A percentile compares a stretch with the other conserved stretches of the same genome.
Conservation (phyloP, 2,888 invertebrate species). For the Serripes groenlandicus region DNA sequence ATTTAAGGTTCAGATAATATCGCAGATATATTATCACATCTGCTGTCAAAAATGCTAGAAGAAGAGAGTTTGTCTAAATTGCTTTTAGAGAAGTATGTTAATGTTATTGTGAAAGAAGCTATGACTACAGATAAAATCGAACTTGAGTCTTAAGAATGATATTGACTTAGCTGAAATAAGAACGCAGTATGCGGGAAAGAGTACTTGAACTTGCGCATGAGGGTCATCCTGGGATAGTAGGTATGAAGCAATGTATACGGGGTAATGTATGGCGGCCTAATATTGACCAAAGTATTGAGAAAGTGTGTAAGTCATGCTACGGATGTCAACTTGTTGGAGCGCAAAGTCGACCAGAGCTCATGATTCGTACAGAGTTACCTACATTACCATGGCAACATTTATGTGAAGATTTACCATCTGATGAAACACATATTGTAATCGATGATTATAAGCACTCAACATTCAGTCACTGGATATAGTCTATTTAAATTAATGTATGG, state of each 20-base stretch:
- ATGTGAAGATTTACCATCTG: slow-evolving; percentile 34
- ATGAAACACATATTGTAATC: slow-evolving; percentile 16
- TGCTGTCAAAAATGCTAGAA: slow-evolving; percentile 12
- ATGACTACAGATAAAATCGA: slow-evolving; percentile 28
- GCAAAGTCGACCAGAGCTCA: slow-evolving; percentile 1
- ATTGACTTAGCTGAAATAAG: slow-evolving; percentile 17
- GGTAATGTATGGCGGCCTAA: slow-evolving; percentile 65
- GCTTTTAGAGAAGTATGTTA: background rate
- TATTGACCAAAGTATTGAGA: slow-evolving; percentile 34
- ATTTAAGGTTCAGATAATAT: slow-evolving; percentile 57
- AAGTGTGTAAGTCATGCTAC: slow-evolving; percentile 26
- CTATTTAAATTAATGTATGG: slow-evolving; percentile 59
- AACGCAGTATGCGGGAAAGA: slow-evolving; percentile 16
- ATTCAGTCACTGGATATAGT: slow-evolving; percentile 40
- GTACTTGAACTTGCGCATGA: slow-evolving; percentile 49
- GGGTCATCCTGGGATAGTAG: slow-evolving; percentile 59
- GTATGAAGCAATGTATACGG: slow-evolving; percentile 36
- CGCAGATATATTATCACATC: slow-evolving; percentile 54
- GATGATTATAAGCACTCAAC: slow-evolving; percentile 56
- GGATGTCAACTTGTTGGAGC: slow-evolving; percentile 50
- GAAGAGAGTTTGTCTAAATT: background rate
- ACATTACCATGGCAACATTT: slow-evolving; percentile 55
- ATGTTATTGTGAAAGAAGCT: background rate
- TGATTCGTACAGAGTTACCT: slow-evolving; percentile 34
- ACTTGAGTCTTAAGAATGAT: slow-evolving; percentile 29